Evolutionary conservation across 2,888 invertebrate species (phyloP).

Genomic region (Plagodis dolabraria): DNA sequence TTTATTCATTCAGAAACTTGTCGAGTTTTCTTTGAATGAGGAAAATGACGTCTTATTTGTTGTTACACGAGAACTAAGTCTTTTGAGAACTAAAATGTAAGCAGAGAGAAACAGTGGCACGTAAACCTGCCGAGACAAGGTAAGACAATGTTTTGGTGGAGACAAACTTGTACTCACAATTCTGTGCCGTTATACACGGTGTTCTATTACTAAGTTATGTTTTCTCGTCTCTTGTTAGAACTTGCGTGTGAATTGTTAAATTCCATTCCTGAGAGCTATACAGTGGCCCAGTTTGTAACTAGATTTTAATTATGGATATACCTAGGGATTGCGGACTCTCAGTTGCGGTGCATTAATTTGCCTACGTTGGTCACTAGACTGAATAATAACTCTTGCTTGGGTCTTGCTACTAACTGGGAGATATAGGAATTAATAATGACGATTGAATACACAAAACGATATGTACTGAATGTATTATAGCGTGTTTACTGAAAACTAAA

Average conservation of each 20-base stretch:
- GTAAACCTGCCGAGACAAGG: conserved; percentile 33
- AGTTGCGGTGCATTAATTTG: conserved; percentile 50
- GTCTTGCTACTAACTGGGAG: not conserved
- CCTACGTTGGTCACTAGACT: conserved; percentile 28
- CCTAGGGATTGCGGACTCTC: conserved; percentile 60
- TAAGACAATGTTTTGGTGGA: conserved; percentile 41
- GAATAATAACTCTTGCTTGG: conserved; percentile 32
- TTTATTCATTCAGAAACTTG: conserved; percentile 4
- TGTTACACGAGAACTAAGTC: conserved; percentile 11
- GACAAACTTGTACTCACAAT: conserved; percentile 42
- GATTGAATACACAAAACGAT: no score
- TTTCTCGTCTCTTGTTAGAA: conserved; percentile 66
- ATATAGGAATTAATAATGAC: no score
- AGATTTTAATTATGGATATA: conserved; percentile 81
- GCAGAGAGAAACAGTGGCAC: conserved; percentile 18
- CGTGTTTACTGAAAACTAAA: no score
- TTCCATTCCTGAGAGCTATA: conserved; percentile 72
- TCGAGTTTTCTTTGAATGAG: conserved; percentile 11
- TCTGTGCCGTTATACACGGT: conserved; percentile 48
- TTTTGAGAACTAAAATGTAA: conserved; percentile 21
- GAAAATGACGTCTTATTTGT: conserved; percentile 14
- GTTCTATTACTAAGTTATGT: conserved; percentile 63
- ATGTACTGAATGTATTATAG: no score
- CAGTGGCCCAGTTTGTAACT: conserved; percentile 71
- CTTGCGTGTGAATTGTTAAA: conserved; percentile 80